Conservation (phyloP, 2,888 invertebrate species). For the Odontocolon sp. region DNA sequence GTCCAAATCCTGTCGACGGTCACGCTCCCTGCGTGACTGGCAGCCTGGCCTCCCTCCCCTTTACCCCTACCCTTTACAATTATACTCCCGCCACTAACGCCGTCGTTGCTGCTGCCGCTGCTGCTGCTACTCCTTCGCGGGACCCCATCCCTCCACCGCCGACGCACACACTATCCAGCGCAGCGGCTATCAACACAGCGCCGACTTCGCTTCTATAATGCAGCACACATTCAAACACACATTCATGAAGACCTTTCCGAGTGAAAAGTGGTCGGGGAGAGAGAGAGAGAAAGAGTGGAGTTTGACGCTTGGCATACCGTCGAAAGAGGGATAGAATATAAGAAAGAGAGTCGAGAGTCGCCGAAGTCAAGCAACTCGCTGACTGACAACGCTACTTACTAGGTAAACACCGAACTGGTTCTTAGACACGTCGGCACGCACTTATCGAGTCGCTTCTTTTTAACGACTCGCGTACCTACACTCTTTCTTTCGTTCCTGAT, state of each 20-base stretch:
- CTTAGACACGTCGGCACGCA: slow-evolving; percentile 69
- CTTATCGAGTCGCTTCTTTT: slow-evolving; percentile 66
- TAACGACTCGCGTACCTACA: slow-evolving; percentile 29
- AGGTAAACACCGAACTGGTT: slow-evolving; percentile 74
- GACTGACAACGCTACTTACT: slow-evolving; percentile 75
- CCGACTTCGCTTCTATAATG: slow-evolving; percentile 35
- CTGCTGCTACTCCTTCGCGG: slow-evolving; percentile 25
- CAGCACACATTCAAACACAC: slow-evolving; percentile 27
- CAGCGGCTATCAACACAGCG: slow-evolving; percentile 40
- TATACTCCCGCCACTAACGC: slow-evolving; percentile 69
- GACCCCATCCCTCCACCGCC: slow-evolving; percentile 39
- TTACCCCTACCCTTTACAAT: slow-evolving; percentile 67
- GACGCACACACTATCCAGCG: slow-evolving; percentile 29
- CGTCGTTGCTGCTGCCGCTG: slow-evolving; percentile 48
- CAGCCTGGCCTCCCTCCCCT: slow-evolving; percentile 64
- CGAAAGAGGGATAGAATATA: neutral
- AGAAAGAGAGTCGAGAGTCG: slow-evolving; percentile 2
- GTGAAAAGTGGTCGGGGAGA: slow-evolving; percentile 1
- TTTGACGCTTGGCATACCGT: no score
- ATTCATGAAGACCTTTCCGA: slow-evolving; percentile 25
- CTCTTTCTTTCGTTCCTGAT: slow-evolving; percentile 13
- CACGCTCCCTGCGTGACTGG: slow-evolving; percentile 75
- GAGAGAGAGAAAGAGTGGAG: neutral
- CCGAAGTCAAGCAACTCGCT: slow-evolving; percentile 65
- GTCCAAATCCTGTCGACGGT: slow-evolving; percentile 71